Percentiles rank a stretch among this genome's conserved stretches.
phyloP scores from a whole-genome alignment of 1,140 invertebrate genomes.

The Coptotermes formosanus region DNA sequence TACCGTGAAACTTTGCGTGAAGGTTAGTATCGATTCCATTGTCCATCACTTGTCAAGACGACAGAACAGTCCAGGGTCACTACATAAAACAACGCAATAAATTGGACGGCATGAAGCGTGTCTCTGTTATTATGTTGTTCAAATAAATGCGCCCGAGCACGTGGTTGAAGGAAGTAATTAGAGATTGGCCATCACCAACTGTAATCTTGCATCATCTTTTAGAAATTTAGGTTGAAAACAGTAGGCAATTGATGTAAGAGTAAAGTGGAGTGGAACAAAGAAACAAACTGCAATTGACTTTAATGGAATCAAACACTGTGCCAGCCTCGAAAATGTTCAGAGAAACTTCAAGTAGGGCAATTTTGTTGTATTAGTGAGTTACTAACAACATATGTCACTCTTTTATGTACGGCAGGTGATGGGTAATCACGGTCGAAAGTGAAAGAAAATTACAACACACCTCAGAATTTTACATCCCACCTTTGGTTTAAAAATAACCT shows the following conservation, averaged over 20 bases:
- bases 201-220: not conserved
- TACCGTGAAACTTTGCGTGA: conserved; percentile 11
- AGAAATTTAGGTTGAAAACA: not conserved
- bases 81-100: not conserved
- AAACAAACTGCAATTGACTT: not conserved
- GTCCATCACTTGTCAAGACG: not conserved
- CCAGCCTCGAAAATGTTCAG: too few species aligned
- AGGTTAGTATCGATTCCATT: not conserved
- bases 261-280: not conserved
- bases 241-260: not conserved
- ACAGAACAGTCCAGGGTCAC: not conserved
- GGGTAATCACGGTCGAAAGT: too few species aligned
- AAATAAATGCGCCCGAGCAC: not conserved
- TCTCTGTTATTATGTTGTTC: not conserved
- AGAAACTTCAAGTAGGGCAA: too few species aligned
- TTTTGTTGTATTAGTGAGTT: too few species aligned
- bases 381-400: too few species aligned
- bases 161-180: not conserved
- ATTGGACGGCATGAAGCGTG: not conserved
- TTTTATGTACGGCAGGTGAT: too few species aligned
- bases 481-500: too few species aligned
- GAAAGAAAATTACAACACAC: too few species aligned
- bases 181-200: not conserved
- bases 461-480: too few species aligned
- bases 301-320: too few species aligned